These are phyloP conservation scores for Gastracanthus pulcherrimus DNA, from an alignment of 2,888 invertebrate genomes.

Conservation along the genomic window DNA sequence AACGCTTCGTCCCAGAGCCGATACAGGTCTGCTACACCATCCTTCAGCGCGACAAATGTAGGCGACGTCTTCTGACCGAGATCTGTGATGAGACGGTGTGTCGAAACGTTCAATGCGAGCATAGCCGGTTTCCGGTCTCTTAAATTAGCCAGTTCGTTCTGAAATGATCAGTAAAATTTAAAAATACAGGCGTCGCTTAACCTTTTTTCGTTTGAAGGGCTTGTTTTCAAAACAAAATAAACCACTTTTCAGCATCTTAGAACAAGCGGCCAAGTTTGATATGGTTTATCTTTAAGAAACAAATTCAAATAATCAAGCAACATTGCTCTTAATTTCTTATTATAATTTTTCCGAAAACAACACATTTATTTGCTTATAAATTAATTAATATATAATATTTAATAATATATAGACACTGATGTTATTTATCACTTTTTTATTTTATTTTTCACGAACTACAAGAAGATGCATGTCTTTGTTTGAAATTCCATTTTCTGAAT, in stretches of 20 bases:
- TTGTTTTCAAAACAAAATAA: neutral
- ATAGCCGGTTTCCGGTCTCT: conserved; percentile 80
- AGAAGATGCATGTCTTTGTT: too few species aligned
- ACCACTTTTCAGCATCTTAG: too few species aligned
- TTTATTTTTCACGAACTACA: too few species aligned
- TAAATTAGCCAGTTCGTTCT: conserved; percentile 82
- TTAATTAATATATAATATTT: too few species aligned
- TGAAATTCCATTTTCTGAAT: conserved; percentile 13
- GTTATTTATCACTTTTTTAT: too few species aligned
- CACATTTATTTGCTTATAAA: too few species aligned
- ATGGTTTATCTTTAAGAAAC: too few species aligned
- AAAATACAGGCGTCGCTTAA: conserved; percentile 50
- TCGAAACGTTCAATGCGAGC: conserved; percentile 82
- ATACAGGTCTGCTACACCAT: conserved; percentile 83
- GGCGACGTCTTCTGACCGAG: conserved; percentile 78
- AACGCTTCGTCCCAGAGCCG: conserved; percentile 85
- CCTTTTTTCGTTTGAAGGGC: neutral
- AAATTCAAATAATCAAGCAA: too few species aligned
- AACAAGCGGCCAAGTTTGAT: too few species aligned
- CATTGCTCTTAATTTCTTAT: too few species aligned
- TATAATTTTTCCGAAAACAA: too few species aligned
- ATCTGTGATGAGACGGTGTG: conserved; percentile 80
- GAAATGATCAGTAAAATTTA: conserved; percentile 75
- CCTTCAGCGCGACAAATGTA: conserved; percentile 80
- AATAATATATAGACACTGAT: too few species aligned